Conservation (phyloP, 2,888 invertebrate genomes). For the Lepidochrysops patricia region DNA sequence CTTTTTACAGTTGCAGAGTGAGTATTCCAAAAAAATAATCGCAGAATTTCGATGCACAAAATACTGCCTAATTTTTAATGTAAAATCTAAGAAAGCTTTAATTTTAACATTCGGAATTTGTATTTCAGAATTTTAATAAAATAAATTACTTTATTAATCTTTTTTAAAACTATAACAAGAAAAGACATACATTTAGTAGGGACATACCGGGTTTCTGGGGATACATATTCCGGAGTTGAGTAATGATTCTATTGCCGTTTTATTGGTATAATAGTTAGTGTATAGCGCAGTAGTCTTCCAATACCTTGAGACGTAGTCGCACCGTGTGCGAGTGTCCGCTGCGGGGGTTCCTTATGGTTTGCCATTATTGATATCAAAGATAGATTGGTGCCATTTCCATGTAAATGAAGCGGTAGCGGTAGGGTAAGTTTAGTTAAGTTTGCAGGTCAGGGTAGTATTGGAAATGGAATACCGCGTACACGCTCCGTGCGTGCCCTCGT, state of each 20-base stretch:
- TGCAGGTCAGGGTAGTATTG: constrained; percentile 71
- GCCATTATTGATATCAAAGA: constrained; percentile 74
- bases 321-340: constrained; percentile 51
- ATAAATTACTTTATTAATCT: not conserved
- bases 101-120: not conserved
- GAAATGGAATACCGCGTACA: constrained; percentile 55
- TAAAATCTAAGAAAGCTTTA: not conserved
- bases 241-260: constrained; percentile 22
- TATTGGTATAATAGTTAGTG: constrained; percentile 61
- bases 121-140: not conserved
- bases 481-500: constrained; percentile 39
- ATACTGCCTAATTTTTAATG: not conserved
- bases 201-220: not conserved
- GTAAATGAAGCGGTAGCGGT: constrained; percentile 68
- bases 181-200: not conserved
- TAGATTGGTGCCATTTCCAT: constrained; percentile 74
- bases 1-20: not conserved
- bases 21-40: not conserved
- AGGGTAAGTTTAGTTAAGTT: constrained; percentile 71
- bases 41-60: not conserved
- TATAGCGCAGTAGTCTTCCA: constrained; percentile 74
- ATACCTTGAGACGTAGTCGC: constrained; percentile 55
- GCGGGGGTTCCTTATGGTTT: constrained; percentile 71
- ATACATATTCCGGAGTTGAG: not conserved
- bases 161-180: not conserved